Conservation (phyloP, 1,140 invertebrate species). For the Caenorhabditis tropicalis region DNA sequence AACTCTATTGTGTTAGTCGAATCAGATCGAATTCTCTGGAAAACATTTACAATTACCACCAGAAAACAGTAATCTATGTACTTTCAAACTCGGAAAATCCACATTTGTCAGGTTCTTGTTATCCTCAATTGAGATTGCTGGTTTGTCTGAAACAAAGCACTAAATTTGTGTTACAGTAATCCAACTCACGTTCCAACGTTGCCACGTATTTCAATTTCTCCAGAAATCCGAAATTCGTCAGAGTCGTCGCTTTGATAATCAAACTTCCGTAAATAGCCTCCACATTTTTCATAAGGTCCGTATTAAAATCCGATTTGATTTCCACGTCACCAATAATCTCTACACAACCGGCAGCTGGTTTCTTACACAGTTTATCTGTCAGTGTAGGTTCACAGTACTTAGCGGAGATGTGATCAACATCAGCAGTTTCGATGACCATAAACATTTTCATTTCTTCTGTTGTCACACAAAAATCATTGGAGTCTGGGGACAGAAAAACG, state of each 20-base stretch:
- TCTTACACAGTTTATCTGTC: background rate
- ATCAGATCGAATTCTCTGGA: no score
- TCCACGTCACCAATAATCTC: background rate
- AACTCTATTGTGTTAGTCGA: no score
- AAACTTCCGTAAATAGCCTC: background rate
- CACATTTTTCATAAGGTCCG: background rate
- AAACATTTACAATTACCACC: no score
- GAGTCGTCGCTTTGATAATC: background rate
- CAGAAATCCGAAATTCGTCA: background rate
- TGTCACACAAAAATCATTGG: background rate
- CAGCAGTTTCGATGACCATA: background rate
- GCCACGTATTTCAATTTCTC: background rate
- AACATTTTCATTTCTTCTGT: background rate
- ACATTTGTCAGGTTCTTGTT: no score
- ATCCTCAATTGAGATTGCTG: no score
- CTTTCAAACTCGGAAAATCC: no score
- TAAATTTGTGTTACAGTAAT: no score
- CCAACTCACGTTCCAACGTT: no score
- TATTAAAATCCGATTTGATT: background rate
- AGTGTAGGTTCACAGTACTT: background rate
- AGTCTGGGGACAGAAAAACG: background rate
- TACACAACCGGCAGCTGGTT: background rate
- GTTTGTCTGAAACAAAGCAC: no score
- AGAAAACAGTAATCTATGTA: no score
- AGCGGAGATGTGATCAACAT: background rate